phyloP scores from a whole-genome alignment of 1,140 invertebrate genomes.

The Diuraphis noxia region DNA sequence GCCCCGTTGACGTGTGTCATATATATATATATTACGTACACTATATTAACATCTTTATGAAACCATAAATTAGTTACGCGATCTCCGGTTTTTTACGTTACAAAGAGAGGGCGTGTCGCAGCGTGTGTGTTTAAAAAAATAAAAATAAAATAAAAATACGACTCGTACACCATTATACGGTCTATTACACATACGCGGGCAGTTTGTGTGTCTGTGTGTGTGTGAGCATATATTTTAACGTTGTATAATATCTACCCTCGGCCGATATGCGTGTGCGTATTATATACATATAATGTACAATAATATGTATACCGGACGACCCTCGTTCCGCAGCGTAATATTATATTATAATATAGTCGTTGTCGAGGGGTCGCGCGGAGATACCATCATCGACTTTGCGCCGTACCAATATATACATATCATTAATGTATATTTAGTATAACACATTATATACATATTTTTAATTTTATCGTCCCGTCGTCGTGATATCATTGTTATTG shows the following conservation, averaged over 20 bases:
- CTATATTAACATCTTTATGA: constrained; percentile 46
- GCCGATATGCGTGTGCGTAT: neutral
- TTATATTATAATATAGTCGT: constrained; percentile 10
- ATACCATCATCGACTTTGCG: neutral
- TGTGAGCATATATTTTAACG: neutral
- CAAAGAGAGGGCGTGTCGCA: constrained; percentile 35
- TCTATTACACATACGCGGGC: neutral
- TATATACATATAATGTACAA: neutral
- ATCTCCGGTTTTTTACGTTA: constrained; percentile 20
- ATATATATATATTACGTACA: neutral
- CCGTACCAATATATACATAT: neutral
- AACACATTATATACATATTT: neutral
- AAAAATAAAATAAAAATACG: neutral
- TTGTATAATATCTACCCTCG: neutral
- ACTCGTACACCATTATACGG: neutral
- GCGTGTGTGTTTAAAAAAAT: neutral
- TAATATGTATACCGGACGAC: neutral
- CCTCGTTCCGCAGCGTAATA: neutral
- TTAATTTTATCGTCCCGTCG: neutral
- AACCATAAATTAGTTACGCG: constrained; percentile 52
- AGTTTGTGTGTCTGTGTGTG: neutral
- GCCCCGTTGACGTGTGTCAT: neutral
- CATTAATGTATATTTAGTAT: neutral
- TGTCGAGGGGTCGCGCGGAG: neutral
- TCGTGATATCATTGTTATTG: neutral